Percentiles rank a stretch among this genome's conserved stretches.
These are phyloP conservation scores for Drosophila anceps DNA, from an alignment of 2,888 invertebrate species.

Conservation along the genomic window DNA sequence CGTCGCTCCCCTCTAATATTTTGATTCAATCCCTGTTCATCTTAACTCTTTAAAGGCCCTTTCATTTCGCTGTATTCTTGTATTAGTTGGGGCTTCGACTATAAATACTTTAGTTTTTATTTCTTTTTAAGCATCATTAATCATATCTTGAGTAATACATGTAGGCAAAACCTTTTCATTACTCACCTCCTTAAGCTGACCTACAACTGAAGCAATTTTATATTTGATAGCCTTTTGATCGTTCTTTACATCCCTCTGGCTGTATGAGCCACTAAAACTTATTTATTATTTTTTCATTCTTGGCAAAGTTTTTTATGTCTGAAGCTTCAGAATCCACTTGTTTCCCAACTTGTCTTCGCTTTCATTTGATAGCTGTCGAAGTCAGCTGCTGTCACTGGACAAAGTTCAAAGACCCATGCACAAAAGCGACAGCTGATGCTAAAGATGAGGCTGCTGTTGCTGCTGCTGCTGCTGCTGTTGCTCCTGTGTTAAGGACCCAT, in stretches of 20 bases:
- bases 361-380: constrained; percentile 39
- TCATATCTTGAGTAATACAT: not conserved
- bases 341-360: constrained; percentile 25
- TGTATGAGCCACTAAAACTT: not conserved
- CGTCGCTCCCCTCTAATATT: too few species aligned
- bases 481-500: constrained; percentile 61
- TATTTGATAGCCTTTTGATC: not conserved
- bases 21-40: too few species aligned
- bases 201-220: not conserved
- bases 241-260: not conserved
- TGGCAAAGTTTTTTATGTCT: constrained; percentile 2
- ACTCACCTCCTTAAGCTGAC: not conserved
- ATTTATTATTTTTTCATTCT: not conserved
- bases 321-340: constrained; percentile 4
- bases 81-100: too few species aligned
- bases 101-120: not conserved
- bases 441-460: constrained; percentile 20
- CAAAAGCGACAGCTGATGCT: constrained; percentile 56
- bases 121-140: not conserved
- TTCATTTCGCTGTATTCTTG: too few species aligned
- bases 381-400: constrained; percentile 45
- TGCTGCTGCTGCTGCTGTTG: constrained; percentile 20
- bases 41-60: too few species aligned
- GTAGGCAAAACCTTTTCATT: not conserved
- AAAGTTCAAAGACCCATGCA: constrained; percentile 61